phyloP scores from a whole-genome alignment of 2,797 vertebrate genomes.

The Coregonus sp. region DNA sequence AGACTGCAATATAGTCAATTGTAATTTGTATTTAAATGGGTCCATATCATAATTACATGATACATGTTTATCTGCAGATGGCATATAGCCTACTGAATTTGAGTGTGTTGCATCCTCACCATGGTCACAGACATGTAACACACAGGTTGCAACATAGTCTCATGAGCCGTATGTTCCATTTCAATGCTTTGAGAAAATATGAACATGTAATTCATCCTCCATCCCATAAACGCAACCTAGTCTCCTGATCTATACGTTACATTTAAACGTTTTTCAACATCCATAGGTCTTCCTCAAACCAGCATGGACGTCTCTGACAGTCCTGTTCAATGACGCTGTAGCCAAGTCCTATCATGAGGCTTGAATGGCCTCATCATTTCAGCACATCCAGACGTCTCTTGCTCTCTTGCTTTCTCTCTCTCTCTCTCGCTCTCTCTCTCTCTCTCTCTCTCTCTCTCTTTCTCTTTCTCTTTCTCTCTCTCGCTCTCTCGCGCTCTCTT shows the following conservation, averaged over 20 bases:
- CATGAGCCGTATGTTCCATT: not conserved
- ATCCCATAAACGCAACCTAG: slow-evolving; percentile 20
- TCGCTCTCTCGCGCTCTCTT: slow-evolving; percentile 61
- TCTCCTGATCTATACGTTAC: not conserved
- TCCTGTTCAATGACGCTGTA: slow-evolving; percentile 74
- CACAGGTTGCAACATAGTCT: not conserved
- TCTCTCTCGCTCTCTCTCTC: not conserved
- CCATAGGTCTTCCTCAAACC: slow-evolving; percentile 57
- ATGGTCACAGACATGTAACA: not conserved
- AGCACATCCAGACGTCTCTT: slow-evolving; percentile 72
- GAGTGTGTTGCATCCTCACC: not conserved
- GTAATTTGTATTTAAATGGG: no score
- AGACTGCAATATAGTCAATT: not conserved
- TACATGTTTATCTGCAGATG: not conserved
- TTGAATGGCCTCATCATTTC: slow-evolving; percentile 84
- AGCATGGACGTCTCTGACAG: slow-evolving; percentile 64
- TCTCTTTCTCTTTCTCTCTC: slow-evolving; percentile 62
- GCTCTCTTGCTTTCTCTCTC: slow-evolving; percentile 25
- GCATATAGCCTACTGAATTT: not conserved
- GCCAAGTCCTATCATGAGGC: slow-evolving; percentile 70
- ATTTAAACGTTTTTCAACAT: slow-evolving; percentile 15
- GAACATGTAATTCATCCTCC: slow-evolving; percentile 56
- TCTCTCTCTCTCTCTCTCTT: slow-evolving; percentile 58
- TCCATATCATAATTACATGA: no score
- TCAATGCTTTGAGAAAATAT: not conserved